Evolutionary conservation across 1,140 invertebrate genomes (phyloP).

Genomic region (Grapholita molesta): DNA sequence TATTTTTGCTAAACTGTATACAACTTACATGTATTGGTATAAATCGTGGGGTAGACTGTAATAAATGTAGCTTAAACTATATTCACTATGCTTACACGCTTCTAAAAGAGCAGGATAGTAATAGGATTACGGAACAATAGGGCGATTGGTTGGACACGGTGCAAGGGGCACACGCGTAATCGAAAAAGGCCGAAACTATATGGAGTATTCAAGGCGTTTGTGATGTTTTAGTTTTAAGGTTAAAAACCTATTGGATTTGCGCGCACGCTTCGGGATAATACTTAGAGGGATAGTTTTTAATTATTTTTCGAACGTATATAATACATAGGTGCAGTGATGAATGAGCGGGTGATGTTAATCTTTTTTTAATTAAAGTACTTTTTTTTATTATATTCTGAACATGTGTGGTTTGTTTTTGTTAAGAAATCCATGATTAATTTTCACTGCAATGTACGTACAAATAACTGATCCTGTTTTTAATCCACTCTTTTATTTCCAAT

Average conservation of each 20-base stretch:
- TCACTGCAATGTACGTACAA: too few relatives aligned
- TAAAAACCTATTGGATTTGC: background rate
- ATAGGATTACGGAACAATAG: constrained; percentile 5
- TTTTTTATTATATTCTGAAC: background rate
- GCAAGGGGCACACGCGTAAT: background rate
- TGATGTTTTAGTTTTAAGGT: background rate
- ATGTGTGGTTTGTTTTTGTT: too few relatives aligned
- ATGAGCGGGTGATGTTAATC: background rate
- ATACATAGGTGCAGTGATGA: background rate
- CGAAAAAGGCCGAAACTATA: background rate
- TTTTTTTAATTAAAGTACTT: background rate
- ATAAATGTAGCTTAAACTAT: background rate
- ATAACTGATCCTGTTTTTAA: too few relatives aligned
- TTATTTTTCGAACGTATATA: background rate
- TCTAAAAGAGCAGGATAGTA: constrained; percentile 3
- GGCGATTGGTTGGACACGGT: background rate
- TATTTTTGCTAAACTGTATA: too few relatives aligned
- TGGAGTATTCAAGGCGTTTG: background rate
- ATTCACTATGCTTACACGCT: background rate
- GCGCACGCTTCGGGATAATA: background rate
- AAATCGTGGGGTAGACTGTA: background rate
- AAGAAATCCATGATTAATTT: too few relatives aligned
- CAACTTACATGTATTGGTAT: background rate
- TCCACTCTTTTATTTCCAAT: too few relatives aligned
- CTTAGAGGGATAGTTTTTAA: background rate